Percentiles rank a stretch among this genome's conserved stretches.
These are phyloP conservation scores for Helicorthomorpha holstii DNA, from an alignment of 1,140 invertebrate genomes.

Conservation along the genomic window DNA sequence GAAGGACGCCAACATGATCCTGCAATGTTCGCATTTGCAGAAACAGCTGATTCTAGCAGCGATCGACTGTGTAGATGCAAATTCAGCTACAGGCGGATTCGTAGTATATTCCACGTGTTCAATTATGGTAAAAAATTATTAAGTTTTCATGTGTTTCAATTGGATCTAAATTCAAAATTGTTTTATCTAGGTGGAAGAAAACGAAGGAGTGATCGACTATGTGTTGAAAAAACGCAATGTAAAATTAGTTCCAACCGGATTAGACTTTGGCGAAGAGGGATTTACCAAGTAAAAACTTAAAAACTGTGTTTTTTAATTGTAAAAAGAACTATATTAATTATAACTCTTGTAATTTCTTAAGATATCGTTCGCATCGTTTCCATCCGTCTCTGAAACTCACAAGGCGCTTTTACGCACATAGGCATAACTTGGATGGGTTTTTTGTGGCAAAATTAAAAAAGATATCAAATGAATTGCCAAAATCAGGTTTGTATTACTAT, in stretches of 20 bases:
- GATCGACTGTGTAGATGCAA: slow-evolving; percentile 89
- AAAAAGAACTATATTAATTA: not conserved
- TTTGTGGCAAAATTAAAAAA: slow-evolving; percentile 98
- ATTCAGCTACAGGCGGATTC: slow-evolving; percentile 77
- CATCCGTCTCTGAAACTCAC: slow-evolving; percentile 82
- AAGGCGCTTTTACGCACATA: slow-evolving; percentile 88
- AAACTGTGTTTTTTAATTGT: not conserved
- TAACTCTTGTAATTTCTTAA: slow-evolving; percentile 26
- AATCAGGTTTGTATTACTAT: not conserved
- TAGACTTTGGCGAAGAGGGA: slow-evolving; percentile 91
- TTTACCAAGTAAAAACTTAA: slow-evolving; percentile 52
- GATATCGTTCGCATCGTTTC: slow-evolving; percentile 46
- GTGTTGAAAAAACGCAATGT: slow-evolving; percentile 82
- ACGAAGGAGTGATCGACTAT: slow-evolving; percentile 94
- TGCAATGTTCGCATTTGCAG: slow-evolving; percentile 83
- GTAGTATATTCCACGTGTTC: slow-evolving; percentile 99
- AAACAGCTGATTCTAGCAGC: slow-evolving; percentile 82
- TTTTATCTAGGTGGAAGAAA: slow-evolving; percentile 68
- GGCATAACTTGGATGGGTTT: slow-evolving; percentile 98
- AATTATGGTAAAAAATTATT: slow-evolving; percentile 44
- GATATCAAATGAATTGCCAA: slow-evolving; percentile 63
- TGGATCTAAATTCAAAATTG: not conserved
- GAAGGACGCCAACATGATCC: slow-evolving; percentile 72
- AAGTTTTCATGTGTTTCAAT: not conserved
- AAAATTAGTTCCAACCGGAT: slow-evolving; percentile 77